These are phyloP conservation scores for Xestia rhomboidea DNA, from an alignment of 2,888 invertebrate genomes.

Conservation along the genomic window DNA sequence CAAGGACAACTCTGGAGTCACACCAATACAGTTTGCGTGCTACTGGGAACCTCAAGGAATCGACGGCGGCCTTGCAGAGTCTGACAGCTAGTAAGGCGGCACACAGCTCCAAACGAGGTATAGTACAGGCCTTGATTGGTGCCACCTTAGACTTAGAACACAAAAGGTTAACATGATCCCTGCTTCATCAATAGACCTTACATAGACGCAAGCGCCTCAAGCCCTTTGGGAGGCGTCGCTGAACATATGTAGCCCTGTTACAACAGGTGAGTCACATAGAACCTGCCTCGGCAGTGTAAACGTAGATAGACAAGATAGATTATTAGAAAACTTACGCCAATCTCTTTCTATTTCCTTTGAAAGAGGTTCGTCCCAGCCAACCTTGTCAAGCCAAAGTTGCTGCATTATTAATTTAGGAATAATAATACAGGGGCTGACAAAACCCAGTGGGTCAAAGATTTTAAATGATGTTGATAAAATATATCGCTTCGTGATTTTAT, in stretches of 20 bases:
- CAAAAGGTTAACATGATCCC: neutral
- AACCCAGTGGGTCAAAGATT: constrained; percentile 9
- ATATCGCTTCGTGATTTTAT: constrained; percentile 4
- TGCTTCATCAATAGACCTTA: neutral
- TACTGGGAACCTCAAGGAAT: neutral
- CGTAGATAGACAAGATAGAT: neutral
- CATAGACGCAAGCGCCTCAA: neutral
- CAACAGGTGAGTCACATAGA: constrained; percentile 6
- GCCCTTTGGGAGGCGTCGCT: too few relatives aligned
- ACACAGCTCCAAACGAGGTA: too few relatives aligned
- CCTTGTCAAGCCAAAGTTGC: constrained; percentile 7
- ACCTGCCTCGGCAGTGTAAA: neutral
- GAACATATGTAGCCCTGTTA: constrained; percentile 3
- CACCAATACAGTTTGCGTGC: neutral
- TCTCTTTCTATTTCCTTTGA: neutral
- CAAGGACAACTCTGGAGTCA: constrained; percentile 1
- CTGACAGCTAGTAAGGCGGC: too few relatives aligned
- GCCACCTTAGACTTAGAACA: neutral
- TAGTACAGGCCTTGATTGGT: constrained; percentile 3
- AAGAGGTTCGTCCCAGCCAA: constrained; percentile 9
- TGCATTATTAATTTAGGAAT: constrained; percentile 2
- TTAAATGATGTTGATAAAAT: neutral
- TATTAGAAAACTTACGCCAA: constrained; percentile 4
- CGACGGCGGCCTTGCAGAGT: neutral
- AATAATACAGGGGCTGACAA: too few relatives aligned